A percentile compares a stretch with the other conserved stretches of the same genome.
Conservation (phyloP, 2,113 vertebrate species). For the Numida meleagris region DNA sequence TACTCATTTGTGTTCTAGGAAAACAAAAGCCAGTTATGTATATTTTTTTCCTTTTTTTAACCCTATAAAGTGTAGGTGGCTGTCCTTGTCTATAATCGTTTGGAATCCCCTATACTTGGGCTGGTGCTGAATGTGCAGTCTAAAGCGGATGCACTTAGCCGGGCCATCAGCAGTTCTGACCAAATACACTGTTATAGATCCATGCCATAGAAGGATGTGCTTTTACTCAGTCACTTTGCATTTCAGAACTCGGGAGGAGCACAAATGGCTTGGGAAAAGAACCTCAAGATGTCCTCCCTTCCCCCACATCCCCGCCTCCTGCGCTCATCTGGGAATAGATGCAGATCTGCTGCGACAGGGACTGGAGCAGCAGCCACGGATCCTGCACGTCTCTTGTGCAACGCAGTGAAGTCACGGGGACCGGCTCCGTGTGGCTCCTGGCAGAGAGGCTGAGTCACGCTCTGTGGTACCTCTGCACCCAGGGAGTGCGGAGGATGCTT, state of each 20-base stretch:
- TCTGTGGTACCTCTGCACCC: background rate
- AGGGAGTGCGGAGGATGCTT: background rate
- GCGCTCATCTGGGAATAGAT: background rate
- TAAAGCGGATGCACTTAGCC: background rate
- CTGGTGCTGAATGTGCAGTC: background rate
- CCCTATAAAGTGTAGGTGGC: background rate
- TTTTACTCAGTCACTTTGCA: background rate
- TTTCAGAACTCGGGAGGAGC: background rate
- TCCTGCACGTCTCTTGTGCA: background rate
- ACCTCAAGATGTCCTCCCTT: background rate
- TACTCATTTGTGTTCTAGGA: background rate
- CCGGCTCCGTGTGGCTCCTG: background rate
- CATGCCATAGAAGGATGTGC: background rate
- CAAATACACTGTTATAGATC: background rate
- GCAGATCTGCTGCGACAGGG: background rate
- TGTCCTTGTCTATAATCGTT: background rate
- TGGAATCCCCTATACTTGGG: background rate
- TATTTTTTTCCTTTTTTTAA: background rate
- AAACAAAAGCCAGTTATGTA: background rate
- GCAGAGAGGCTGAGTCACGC: background rate
- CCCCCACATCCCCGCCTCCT: background rate
- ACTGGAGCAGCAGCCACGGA: background rate
- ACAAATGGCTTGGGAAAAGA: background rate
- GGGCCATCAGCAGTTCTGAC: background rate
- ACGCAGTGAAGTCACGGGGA: fast-evolving